phyloP scores from a whole-genome alignment of 1,140 invertebrate species.

The Babylonia areolata region DNA sequence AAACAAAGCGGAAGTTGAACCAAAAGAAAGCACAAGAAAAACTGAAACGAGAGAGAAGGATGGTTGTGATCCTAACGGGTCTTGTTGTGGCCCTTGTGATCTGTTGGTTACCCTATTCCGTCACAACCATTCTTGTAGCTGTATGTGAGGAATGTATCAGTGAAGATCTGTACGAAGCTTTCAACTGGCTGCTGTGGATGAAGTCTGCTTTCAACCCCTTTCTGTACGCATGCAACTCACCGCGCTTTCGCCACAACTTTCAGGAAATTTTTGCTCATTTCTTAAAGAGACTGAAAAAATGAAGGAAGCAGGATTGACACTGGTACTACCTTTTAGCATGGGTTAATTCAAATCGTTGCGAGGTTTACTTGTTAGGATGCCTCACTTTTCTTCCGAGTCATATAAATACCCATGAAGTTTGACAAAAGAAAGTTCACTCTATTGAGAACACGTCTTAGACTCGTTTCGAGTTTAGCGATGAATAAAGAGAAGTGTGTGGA shows the following conservation, averaged over 20 bases:
- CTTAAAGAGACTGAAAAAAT: not conserved
- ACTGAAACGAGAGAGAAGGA: not conserved
- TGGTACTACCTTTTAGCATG: too few species aligned
- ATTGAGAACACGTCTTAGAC: too few species aligned
- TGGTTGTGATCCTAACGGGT: not conserved
- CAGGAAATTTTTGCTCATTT: constrained; percentile 38
- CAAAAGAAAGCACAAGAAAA: not conserved
- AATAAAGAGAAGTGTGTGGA: too few species aligned
- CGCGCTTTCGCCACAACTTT: constrained; percentile 54
- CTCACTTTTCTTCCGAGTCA: too few species aligned
- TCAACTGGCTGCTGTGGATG: constrained; percentile 65
- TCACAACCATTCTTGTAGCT: constrained; percentile 54
- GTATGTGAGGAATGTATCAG: constrained; percentile 54
- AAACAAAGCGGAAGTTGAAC: too few species aligned
- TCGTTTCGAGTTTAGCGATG: too few species aligned
- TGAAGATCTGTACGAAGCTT: constrained; percentile 55
- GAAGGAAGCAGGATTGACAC: too few species aligned
- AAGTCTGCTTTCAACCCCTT: constrained; percentile 69
- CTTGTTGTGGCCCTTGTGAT: constrained; percentile 53
- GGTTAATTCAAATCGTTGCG: too few species aligned
- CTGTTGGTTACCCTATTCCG: constrained; percentile 60
- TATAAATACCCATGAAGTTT: too few species aligned
- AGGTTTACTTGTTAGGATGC: too few species aligned
- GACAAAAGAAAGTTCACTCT: too few species aligned
- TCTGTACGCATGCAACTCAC: constrained; percentile 61